These are phyloP conservation scores for Hozukius guyotensis DNA, from an alignment of 2,797 vertebrate genomes.

Conservation along the genomic window DNA sequence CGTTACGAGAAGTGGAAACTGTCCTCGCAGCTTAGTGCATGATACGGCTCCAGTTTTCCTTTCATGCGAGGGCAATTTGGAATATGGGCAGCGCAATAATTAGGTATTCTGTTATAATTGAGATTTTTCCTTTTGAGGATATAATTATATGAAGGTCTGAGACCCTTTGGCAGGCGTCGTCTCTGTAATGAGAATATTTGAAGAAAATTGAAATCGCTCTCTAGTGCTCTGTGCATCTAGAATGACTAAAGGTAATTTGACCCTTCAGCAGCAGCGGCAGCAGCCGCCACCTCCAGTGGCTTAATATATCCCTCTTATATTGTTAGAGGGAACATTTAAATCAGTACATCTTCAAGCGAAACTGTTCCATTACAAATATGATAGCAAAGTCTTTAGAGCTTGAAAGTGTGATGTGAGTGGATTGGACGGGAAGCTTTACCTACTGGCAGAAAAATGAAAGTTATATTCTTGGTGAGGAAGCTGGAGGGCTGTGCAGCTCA, in stretches of 20 bases:
- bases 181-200: conserved; percentile 82
- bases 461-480: conserved; percentile 20
- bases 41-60: conserved; percentile 60
- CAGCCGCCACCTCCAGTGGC: conserved; percentile 45
- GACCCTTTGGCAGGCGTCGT: conserved; percentile 76
- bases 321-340: conserved; percentile 74
- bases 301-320: conserved; percentile 69
- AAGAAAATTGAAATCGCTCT: conserved; percentile 82
- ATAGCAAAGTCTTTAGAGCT: conserved; percentile 63
- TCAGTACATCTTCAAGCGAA: conserved; percentile 76
- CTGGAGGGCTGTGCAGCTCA: conserved; percentile 25
- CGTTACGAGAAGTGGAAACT: conserved; percentile 62
- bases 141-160: conserved; percentile 79
- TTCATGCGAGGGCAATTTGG: conserved; percentile 68
- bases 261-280: conserved; percentile 62
- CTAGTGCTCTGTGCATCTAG: conserved; percentile 69
- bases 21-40: conserved; percentile 70
- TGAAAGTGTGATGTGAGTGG: conserved; percentile 73
- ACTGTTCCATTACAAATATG: conserved; percentile 72
- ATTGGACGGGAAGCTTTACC: conserved; percentile 60
- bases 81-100: conserved; percentile 73
- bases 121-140: conserved; percentile 81
- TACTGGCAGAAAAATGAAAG: conserved; percentile 46
- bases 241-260: conserved; percentile 79
- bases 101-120: conserved; percentile 82